Base-by-base conservation (phyloP, 2,113 vertebrate genomes). In the Hiodon tergisus region DNA sequence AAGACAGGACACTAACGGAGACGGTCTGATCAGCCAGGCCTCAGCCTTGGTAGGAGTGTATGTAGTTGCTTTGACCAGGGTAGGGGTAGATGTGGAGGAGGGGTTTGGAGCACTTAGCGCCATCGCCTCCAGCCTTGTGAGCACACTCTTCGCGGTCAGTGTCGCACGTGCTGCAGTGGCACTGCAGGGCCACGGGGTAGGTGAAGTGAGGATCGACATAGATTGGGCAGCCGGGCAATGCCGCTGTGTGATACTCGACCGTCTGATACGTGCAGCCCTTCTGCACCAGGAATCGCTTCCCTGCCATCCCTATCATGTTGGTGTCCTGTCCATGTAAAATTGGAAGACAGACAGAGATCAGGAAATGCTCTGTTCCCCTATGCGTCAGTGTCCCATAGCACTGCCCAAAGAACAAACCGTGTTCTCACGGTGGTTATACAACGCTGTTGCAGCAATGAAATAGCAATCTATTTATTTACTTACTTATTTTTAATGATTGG, bases 151-250 rank as follows among this genome's bases (percentile, higher is more conserved):
- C 89, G 2, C 90, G 94, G 78, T 93, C 93, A 0, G 95, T 95
- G 72, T 93, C 89, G 82, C 97, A 99, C 83, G 90, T 91, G 17
- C 91, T 89, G 74, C 97, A 99, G 81, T 91, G 92, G 89, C 96
- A 99, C 87, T 92, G 94, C 13, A 94, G 4, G 6, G 97, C 96
- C 74, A 94, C 91, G 0, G 96, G 96, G 82, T 95, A 98, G 73
- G 92, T 94, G 78, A 94, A 95, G 71, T 91, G 87, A 2, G 95
- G 89, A 81, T 87, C 59, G 69, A 88, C 80, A 52, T 93, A 81
- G 3, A 53, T 69, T 5, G 90, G 90, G 31, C 97, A 99, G 84
- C 96, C 96, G 0, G 95, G 97, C 74, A 99, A 91, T 69, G 91
- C 65, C 65, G 85, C 90, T 0, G 94, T 94, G 59, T 83, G 90